Evolutionary conservation across 2,113 vertebrate species (phyloP).

Genomic region (Erpornis zantholeuca): DNA sequence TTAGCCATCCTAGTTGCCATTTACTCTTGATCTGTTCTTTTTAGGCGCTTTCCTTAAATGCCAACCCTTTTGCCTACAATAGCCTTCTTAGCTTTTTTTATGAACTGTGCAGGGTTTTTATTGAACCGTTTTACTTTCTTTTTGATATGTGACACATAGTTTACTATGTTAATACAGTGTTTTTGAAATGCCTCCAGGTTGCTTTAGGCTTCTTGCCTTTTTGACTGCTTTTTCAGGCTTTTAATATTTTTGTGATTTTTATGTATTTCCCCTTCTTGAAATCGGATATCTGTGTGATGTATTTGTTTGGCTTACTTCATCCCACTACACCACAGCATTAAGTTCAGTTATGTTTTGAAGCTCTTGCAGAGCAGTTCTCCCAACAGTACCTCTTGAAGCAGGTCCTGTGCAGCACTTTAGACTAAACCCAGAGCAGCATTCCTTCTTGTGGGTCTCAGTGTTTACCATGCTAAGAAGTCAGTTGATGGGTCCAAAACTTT

Average conservation of each 20-base stretch:
- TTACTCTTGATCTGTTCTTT: neutral
- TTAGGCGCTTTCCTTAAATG: neutral
- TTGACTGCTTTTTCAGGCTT: neutral
- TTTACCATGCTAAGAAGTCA: neutral
- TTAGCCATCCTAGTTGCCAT: neutral
- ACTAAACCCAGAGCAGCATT: neutral
- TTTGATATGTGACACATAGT: neutral
- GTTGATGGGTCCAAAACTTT: neutral
- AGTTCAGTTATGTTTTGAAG: neutral
- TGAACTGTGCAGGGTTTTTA: neutral
- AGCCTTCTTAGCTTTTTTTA: neutral
- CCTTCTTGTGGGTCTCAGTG: neutral
- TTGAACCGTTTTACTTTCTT: neutral
- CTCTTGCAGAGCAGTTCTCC: neutral
- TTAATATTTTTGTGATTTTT: neutral
- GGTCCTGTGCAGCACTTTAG: neutral
- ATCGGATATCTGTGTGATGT: neutral
- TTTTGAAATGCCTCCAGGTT: constrained; percentile 40
- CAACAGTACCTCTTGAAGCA: neutral
- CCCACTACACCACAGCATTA: neutral
- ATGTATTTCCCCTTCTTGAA: constrained; percentile 13
- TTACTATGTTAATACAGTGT: neutral
- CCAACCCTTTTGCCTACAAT: neutral
- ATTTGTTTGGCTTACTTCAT: constrained; percentile 19
- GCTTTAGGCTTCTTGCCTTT: constrained; percentile 27